A percentile compares a stretch with the other conserved stretches of the same genome.
Evolutionary conservation across 2,113 vertebrate species (phyloP).

Genomic region (Neofelis nebulosa): DNA sequence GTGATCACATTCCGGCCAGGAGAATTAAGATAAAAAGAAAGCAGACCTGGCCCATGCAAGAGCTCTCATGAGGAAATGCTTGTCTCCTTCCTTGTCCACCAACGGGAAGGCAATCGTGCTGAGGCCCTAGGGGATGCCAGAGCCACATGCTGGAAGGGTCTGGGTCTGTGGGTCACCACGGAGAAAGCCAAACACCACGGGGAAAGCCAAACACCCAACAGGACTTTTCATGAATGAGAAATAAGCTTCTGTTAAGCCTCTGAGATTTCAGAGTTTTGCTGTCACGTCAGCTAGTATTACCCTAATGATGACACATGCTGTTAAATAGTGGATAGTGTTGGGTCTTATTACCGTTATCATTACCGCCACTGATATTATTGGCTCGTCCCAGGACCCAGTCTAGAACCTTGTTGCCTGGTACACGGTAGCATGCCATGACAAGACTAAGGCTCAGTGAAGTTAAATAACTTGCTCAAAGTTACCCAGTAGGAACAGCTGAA

Average conservation of each 20-base stretch:
- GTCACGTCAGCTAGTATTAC: not conserved
- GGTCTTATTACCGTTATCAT: fast-evolving
- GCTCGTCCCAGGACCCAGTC: not conserved
- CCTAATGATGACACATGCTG: not conserved
- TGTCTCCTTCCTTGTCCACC: not conserved
- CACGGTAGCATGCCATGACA: not conserved
- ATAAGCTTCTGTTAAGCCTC: not conserved
- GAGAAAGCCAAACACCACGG: not conserved
- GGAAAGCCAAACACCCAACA: not conserved
- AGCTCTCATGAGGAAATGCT: not conserved
- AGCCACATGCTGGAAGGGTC: not conserved
- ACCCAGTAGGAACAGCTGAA: not conserved
- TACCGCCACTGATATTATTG: too few relatives aligned
- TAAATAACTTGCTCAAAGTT: not conserved
- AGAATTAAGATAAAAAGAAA: not conserved
- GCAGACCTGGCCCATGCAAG: not conserved
- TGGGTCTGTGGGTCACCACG: not conserved
- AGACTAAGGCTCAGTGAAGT: not conserved
- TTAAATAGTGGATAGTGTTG: fast-evolving
- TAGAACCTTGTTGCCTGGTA: not conserved
- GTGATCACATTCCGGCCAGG: not conserved
- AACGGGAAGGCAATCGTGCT: not conserved
- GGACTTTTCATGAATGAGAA: not conserved
- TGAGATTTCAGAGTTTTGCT: not conserved
- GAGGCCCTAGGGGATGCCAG: not conserved